Evolutionary conservation across 2,797 vertebrate species (phyloP), one percentile per base, ranked within the genome.

Genomic region (Hybognathus amarus): DNA sequence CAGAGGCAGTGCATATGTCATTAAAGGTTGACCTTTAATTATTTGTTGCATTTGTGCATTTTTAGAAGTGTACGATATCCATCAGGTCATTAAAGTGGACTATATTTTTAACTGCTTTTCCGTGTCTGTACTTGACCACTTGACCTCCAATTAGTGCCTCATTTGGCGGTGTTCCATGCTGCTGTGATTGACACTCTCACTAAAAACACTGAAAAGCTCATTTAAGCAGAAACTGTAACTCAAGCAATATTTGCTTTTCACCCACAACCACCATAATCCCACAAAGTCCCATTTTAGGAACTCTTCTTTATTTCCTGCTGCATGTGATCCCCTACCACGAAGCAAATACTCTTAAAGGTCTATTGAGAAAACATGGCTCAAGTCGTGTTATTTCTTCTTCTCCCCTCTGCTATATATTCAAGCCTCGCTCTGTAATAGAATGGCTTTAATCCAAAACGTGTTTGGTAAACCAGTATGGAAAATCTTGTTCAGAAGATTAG

Each of bases 401-500:
- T 68, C 38, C 42, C 64, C 52, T 69, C 40, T 67, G 45, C 91
- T 90, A 89, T 91, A 91, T 90, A 89, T 91, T 92, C 89, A 8
- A 93, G 91, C 91, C 85, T 88, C 86, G 88, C 89, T 89, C 89
- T 92, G 91, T 94, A 94, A 94, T 94, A 94, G 89, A 94, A 94
- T 90, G 90, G 83, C 90, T 93, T 93, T 94, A 95, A 94, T 94
- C 93, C 93, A 54, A 79, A 76, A 87, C 92, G 91, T 93, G 93
- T 92, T 94, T 91, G 85, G 90, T 90, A 88, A 91, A 91, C 91
- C 89, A 59, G 80, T 92, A 94, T 93, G 90, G 90, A 94, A 93
- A 95, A 94, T 94, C 93, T 91, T 91, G 91, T 95, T 93, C 90
- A 92, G 91, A 77, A 93, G 94, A 95, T 94, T 93, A 94, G 91